Conservation (phyloP, 2,797 vertebrate species). For the Gephyroberyx darwinii region DNA sequence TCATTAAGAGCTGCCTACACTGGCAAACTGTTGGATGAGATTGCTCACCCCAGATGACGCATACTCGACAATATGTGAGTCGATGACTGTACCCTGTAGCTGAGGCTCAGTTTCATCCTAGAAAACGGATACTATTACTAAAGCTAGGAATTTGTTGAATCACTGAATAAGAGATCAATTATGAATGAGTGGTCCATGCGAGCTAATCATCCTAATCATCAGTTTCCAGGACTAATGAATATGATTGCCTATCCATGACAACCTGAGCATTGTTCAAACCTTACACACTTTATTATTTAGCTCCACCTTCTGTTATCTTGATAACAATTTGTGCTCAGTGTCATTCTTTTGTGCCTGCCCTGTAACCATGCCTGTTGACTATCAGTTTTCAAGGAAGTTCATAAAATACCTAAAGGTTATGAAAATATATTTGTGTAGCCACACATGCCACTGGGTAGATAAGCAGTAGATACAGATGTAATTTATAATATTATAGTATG, state of each 20-base stretch:
- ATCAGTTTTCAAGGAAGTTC: background rate
- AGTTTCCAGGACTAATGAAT: background rate
- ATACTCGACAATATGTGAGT: background rate
- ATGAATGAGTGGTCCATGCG: background rate
- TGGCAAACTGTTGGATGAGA: conserved; percentile 10
- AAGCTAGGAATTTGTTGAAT: background rate
- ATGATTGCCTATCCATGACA: background rate
- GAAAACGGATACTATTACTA: background rate
- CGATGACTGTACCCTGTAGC: background rate
- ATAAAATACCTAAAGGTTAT: no score
- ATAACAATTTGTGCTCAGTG: conserved; percentile 11
- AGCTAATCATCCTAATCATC: conserved; percentile 8
- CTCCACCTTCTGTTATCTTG: conserved; percentile 66
- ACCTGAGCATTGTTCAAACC: background rate
- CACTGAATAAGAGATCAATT: background rate
- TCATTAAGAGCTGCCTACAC: background rate
- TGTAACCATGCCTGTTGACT: background rate
- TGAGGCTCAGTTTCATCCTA: background rate
- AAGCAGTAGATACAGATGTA: background rate
- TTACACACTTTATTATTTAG: conserved; percentile 25
- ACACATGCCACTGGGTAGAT: no score
- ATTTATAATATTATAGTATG: background rate
- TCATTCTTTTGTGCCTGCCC: background rate
- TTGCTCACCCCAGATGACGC: conserved; percentile 6
- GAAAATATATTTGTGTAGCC: no score